Evolutionary conservation across 1,140 invertebrate species (phyloP).

Genomic region (Metopolophium dirhodum): DNA sequence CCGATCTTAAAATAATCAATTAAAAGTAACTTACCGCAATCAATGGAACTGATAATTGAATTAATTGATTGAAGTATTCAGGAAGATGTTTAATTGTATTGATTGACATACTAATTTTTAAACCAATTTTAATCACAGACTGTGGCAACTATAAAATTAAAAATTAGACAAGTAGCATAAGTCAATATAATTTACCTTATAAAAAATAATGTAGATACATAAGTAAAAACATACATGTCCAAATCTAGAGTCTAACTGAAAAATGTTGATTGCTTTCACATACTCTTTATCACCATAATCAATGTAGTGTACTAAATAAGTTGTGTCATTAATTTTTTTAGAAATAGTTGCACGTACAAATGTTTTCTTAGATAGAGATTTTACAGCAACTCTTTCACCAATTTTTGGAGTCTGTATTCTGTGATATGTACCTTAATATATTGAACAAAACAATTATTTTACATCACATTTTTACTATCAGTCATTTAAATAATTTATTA

Average conservation of each 20-base stretch:
- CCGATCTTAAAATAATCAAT: background rate
- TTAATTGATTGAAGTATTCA: background rate
- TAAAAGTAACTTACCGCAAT: constrained; percentile 18
- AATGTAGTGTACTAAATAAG: background rate
- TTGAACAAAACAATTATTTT: background rate
- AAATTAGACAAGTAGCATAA: background rate
- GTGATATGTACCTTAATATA: background rate
- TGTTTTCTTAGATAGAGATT: background rate
- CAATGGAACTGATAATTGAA: background rate
- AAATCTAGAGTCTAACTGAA: background rate
- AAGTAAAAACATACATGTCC: background rate
- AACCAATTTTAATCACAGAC: constrained; percentile 13
- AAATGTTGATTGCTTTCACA: background rate
- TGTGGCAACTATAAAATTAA: background rate
- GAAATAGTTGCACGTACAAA: background rate
- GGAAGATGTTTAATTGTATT: background rate
- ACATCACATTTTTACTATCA: too few species aligned
- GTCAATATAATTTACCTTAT: background rate
- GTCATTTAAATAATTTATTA: too few species aligned
- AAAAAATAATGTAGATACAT: background rate
- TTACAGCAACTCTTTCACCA: background rate
- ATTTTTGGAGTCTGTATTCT: background rate
- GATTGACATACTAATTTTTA: background rate
- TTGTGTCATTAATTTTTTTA: constrained; percentile 10
- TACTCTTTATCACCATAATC: background rate